Percentiles rank a stretch among this genome's conserved stretches.
These are phyloP conservation scores for Smithornis capensis DNA, from an alignment of 2,113 vertebrate species.

Conservation along the genomic window DNA sequence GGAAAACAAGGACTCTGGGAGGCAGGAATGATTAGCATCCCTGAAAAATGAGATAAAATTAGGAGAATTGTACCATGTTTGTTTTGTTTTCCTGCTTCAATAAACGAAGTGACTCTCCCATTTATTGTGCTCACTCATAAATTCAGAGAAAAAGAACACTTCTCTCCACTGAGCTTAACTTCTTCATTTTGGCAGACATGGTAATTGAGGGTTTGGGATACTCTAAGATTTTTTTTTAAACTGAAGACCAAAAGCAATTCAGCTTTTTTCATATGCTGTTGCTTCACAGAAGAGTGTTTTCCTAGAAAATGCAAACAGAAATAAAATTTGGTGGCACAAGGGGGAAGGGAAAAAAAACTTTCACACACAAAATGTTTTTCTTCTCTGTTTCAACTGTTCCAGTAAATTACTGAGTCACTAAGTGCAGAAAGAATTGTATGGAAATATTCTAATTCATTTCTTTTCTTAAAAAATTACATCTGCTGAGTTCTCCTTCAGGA, in stretches of 20 bases:
- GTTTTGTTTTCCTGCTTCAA: neutral
- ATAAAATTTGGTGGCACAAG: neutral
- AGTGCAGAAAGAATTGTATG: neutral
- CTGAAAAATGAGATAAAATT: neutral
- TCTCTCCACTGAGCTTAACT: neutral
- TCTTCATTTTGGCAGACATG: neutral
- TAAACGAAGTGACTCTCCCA: neutral
- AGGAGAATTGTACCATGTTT: neutral
- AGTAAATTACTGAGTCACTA: neutral
- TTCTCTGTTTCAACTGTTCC: neutral
- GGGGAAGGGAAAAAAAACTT: neutral
- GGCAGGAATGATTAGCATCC: neutral
- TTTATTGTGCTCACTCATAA: neutral
- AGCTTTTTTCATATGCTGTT: slow-evolving; percentile 17
- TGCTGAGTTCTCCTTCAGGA: neutral
- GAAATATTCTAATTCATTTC: neutral
- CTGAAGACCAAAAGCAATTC: neutral
- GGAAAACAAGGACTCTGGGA: neutral
- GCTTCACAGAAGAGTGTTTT: slow-evolving; percentile 10
- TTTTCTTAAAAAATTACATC: neutral
- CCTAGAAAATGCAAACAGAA: slow-evolving; percentile 53
- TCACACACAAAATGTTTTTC: neutral
- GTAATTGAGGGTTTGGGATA: slow-evolving; percentile 30
- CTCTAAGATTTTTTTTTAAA: neutral
- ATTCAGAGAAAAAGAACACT: neutral